Base-by-base conservation (phyloP, 2,113 vertebrate genomes). In the Capreolus pygargus region DNA sequence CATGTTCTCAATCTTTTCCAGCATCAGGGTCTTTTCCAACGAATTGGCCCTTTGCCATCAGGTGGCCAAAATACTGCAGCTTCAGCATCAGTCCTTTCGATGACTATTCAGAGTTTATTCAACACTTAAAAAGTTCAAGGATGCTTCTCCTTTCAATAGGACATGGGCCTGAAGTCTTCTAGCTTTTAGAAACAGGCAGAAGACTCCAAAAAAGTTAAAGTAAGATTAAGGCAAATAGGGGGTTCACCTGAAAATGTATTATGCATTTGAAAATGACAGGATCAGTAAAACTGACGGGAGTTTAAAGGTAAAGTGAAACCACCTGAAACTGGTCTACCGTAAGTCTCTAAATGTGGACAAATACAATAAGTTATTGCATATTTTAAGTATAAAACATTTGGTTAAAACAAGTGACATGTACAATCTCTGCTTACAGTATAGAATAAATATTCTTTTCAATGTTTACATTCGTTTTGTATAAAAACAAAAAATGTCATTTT, bases 61-160 rank as follows among this genome's bases (percentile, higher is more conserved):
- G 67, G 10, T 39, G 19, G 67, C 36, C 67, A 74, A 39, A 74
- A 36, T 74, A 39, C 39, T 39, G 36, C n/a, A 74, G 21, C 36
- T 55, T 74, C 19, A 74, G 36, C 67, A 74, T 74, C n/a, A 39
- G n/a, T 74, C n/a, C 36, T 39, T 74, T 39, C 67, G 39, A 39
- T 74, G 19, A 74, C 12, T 74, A 39, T 74, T 74, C 36, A 74
- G 67, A 74, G 97, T 98, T 98, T 98, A 97, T 97, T 98, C 95
- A 98, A 98, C 84, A 87, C 97, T 98, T 98, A 98, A 98, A 98
- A 98, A 86, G 96, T 97, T 98, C 98, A 97, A 94, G 94, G 97
- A 98, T 0, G 0, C 78, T 83, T 70, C 93, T 90, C 95, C 81
- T 97, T 89, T 70, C 91, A 94, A 89, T 28, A 2, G 3, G 89